Evolutionary conservation across 2,888 invertebrate genomes (phyloP), one percentile per base, ranked within the genome.

Genomic region (Zeuzera pyrina): DNA sequence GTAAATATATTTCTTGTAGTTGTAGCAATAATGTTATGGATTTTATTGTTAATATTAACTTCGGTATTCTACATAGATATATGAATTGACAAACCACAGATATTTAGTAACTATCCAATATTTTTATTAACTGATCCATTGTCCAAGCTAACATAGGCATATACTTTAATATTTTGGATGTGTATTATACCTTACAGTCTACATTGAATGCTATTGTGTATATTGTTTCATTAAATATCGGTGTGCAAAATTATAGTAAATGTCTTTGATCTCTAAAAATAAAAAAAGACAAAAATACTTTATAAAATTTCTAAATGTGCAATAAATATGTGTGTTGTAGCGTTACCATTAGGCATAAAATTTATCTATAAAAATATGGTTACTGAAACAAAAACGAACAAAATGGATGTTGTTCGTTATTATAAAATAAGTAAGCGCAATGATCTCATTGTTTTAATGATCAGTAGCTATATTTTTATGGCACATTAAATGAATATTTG

Each of bases 291-390:
- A 81, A 81, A 79, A 79, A 81, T 67, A 83, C 72, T 79, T 83
- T 79, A 79, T 64, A 67, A 78, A 84, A 77, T 78, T 83, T 84
- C 84, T 84, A 79, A 83, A 83, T 84, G 84, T 84, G 84, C 84
- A 84, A 84, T 84, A 84, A 83, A 76, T 81, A 77, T 83, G 84
- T 84, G 83, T 84, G 84, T 84, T 74, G 83, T 84, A 84, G 84
- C 81, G 74, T 81, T 81, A 79, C 78, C 77, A 68, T 81, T 81
- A 81, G 79, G 81, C 76, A 69, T 81, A 69, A 76, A 73, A 57
- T 65, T 69, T 56, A 64, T 65, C 68, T 63, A 47, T 49, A 56
- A 58, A 29, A 30, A 23, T 30, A 30, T 30, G 52, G 53, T 50
- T 52, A 54, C 48, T 43, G 31, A 25, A 38, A 34, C 31, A 36